These are phyloP conservation scores for Pristionchus exspectatus DNA, from an alignment of 2,888 invertebrate species.

Conservation along the genomic window DNA sequence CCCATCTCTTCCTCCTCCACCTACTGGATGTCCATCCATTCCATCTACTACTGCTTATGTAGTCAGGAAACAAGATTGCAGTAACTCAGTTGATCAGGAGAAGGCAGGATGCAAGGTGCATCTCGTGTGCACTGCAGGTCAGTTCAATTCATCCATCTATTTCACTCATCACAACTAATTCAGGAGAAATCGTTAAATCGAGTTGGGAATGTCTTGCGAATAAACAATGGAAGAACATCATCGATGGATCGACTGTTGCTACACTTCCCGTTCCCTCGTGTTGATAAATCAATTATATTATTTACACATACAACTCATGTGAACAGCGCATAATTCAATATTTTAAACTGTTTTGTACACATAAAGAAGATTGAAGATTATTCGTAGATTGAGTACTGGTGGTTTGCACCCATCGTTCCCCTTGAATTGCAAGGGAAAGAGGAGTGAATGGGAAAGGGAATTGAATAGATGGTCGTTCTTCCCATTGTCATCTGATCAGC, in stretches of 20 bases:
- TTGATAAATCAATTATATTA: not conserved
- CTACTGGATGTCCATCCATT: constrained; percentile 15
- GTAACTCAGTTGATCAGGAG: not conserved
- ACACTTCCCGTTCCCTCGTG: not conserved
- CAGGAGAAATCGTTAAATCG: not conserved
- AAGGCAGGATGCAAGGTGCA: constrained; percentile 1
- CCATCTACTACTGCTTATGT: not conserved
- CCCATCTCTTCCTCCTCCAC: not conserved
- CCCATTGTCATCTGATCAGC: constrained; percentile 34
- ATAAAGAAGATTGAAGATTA: not conserved
- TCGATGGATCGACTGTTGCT: not conserved
- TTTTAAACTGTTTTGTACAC: not conserved
- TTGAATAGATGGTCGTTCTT: constrained; percentile 35
- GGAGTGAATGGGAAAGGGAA: constrained; percentile 41
- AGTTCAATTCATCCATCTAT: not conserved
- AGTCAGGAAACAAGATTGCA: not conserved
- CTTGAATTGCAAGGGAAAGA: constrained; percentile 24
- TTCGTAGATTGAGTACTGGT: constrained; percentile 1
- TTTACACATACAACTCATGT: too few species aligned
- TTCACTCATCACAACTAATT: not conserved
- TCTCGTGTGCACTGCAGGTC: not conserved
- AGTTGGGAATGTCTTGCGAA: not conserved
- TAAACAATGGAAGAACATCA: constrained; percentile 15
- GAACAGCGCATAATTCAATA: too few species aligned
- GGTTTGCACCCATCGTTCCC: constrained; percentile 14